Percentiles rank a stretch among this genome's conserved stretches.
Evolutionary conservation across 2,797 vertebrate species (phyloP).

Genomic region (Sebastes oblongus): DNA sequence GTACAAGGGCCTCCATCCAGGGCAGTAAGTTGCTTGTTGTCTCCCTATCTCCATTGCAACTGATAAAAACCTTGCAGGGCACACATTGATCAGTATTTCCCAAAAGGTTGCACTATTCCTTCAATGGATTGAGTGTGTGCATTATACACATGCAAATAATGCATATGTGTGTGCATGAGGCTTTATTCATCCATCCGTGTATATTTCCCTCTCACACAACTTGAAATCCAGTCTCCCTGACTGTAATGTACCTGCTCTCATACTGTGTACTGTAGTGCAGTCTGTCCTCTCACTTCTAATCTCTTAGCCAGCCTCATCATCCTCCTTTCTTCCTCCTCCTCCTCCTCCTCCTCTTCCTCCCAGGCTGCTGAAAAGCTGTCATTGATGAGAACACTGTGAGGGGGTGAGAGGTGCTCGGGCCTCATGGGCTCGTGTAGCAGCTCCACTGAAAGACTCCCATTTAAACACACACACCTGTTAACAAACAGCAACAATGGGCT

Average conservation of each 20-base stretch:
- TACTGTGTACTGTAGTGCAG: conserved; percentile 22
- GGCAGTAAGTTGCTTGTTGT: neutral
- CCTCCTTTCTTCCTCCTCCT: conserved; percentile 61
- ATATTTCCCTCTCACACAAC: neutral
- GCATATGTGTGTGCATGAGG: neutral
- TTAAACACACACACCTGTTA: conserved; percentile 83
- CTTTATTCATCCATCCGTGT: neutral
- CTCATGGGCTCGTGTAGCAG: conserved; percentile 72
- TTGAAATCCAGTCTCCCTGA: conserved; percentile 18
- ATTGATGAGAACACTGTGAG: conserved; percentile 78
- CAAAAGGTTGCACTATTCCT: neutral
- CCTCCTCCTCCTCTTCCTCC: conserved; percentile 72
- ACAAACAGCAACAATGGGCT: conserved; percentile 79
- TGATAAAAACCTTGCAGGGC: neutral
- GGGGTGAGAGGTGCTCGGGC: conserved; percentile 77
- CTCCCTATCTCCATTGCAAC: too few relatives aligned
- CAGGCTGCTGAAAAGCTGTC: conserved; percentile 81
- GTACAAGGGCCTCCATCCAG: neutral
- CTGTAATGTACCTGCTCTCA: conserved; percentile 54
- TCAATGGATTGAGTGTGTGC: neutral
- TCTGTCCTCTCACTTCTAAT: conserved; percentile 54
- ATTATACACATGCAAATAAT: neutral
- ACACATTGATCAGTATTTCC: neutral
- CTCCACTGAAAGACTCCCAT: conserved; percentile 78
- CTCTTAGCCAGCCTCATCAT: conserved; percentile 59